Evolutionary conservation across 2,113 vertebrate species (phyloP).

Genomic region (Himantopus leucocephalus): DNA sequence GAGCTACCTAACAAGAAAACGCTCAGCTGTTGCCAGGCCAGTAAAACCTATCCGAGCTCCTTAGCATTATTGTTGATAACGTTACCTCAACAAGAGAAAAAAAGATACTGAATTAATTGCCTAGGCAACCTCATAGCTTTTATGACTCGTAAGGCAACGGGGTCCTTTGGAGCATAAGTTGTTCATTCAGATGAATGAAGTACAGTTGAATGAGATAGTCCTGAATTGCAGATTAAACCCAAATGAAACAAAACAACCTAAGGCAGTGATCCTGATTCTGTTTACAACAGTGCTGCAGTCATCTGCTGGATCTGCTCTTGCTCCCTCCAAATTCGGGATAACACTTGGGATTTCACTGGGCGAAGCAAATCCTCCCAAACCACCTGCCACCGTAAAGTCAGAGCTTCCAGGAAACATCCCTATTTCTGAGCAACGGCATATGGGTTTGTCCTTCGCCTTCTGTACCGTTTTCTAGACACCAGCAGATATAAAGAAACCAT

Average conservation of each 20-base stretch:
- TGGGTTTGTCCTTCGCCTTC: background rate
- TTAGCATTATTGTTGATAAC: slow-evolving; percentile 8
- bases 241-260: background rate
- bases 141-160: background rate
- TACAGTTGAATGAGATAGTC: background rate
- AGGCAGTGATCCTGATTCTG: background rate
- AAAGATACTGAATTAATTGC: slow-evolving; percentile 34
- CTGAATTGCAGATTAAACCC: background rate
- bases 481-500: background rate
- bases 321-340: background rate
- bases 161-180: background rate
- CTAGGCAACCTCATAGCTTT: slow-evolving; percentile 19
- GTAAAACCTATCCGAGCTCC: slow-evolving; percentile 22
- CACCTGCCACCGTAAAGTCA: background rate
- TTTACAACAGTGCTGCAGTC: background rate
- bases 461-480: background rate
- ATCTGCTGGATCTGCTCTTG: background rate
- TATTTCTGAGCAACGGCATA: background rate
- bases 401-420: background rate
- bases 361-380: background rate
- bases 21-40: slow-evolving; percentile 42
- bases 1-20: slow-evolving; percentile 30
- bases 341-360: background rate
- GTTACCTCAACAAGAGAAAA: background rate
- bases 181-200: background rate